Base-by-base conservation (phyloP, 1,140 invertebrate species). In the Sminthurides bifidus region DNA sequence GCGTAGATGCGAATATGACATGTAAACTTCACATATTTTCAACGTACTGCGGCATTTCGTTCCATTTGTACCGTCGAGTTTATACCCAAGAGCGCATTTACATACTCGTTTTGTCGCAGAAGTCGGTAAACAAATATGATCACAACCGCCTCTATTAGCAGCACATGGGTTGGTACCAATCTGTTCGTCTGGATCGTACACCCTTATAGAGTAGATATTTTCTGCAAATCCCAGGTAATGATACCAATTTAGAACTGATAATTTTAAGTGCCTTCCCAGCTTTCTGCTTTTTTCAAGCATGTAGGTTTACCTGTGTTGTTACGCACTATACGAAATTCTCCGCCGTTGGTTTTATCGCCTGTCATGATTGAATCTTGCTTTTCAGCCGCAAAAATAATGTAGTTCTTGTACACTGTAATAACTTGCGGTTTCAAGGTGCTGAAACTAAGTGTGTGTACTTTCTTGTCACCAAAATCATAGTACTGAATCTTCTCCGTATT, bases 111-210 rank as follows among this genome's bases (percentile, higher is more conserved):
- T 69, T 0, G 66, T 71, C 10, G 65, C 53, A 1, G 77, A 77
- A 19, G 75, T 72, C 12, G 86, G 82, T 49, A 92, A 69, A 70
- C 88, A 92, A 2, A 92, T 70, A 70, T 92, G 87, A 55, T 81
- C 74, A 69, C 87, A 90, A 29, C 74, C 75, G 33, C 78, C 77
- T 63, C 77, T 79, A 50, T 79, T 74, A 5, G 52, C 45, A 19
- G 68, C 65, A 67, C 75, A 66, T 62, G 69, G 65, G 78, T 84
- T 67, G 2, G 66, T 72, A 38, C 71, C 71, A 54, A 62, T 67
- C 70, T 84, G 80, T 41, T 77, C 67, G 4, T 70, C 68, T 24
- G 78, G 76, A 71, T 87, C 81, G 67, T 85, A 88, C 52, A 88
- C 53, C 31, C 59, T 46, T 19, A 64, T 56, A 1, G 62, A 60